Evolutionary conservation across 2,797 vertebrate genomes (phyloP), one percentile per base, ranked within the genome.

Genomic region (Dendrocincla tyrannina): DNA sequence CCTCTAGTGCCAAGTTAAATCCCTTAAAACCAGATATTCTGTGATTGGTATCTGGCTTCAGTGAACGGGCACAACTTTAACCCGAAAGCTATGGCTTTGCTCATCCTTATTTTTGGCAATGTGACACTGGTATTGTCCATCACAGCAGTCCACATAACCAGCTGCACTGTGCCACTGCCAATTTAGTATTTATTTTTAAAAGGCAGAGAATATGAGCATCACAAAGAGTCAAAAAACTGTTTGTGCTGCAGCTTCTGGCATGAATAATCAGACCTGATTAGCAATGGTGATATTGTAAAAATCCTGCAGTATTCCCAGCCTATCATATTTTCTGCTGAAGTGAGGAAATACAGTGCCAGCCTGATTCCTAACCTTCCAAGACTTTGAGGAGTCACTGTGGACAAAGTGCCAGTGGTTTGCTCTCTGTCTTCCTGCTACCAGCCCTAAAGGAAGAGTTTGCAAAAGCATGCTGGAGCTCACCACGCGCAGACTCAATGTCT

Each of bases 161-260:
- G 83, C 85, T 95, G 91, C 53, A 32, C 28, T 50, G 35, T 90
- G 39, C 16, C 62, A 59, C 53, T 95, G 91, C 79, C 89, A 95
- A 46, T 73, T 88, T 64, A 83, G 47, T 64, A 33, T 84, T 95
- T 91, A 75, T 94, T 94, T 97, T 85, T 88, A 70, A 89, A 95
- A 91, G 50, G 42, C 46, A 64, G 63, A 67, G 33, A 78, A 55
- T 60, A 55, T 15, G 37, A 86, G 50, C 30, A 72, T 55, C 20
- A 33, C 69, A 82, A 56, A 77, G 23, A 78, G 53, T 86, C 28
- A 78, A 73, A 85, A 91, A 90, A 30, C 17, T 76, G 23, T 86
- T 75, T 78, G 50, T 47, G 13, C 49, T 2, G 1, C 70, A 75
- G 73, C 58, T 78, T 90, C 39, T 53, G 69, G 47, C 20, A 25